Base-by-base conservation (phyloP, 2,888 invertebrate species). In the Hirtodrosophila trivittata region DNA sequence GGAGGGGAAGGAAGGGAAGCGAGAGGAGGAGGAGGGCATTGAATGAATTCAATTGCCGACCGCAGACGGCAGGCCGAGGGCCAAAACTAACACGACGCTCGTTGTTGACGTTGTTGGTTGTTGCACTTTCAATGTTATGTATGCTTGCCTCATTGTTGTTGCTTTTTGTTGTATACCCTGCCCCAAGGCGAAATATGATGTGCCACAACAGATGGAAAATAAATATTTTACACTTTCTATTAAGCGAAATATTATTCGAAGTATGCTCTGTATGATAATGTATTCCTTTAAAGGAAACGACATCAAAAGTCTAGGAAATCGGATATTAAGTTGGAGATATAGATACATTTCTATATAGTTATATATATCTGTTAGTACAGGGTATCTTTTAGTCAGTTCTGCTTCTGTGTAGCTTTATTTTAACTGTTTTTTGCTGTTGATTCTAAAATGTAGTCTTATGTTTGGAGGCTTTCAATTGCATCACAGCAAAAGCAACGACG, bases 31-130 rank as follows among this genome's bases (percentile, higher is more conserved):
- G 66, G 28, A 28, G 28, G 9, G 58, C 70, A 72, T 74, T 78
- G 72, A 78, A 75, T 68, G 74, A 74, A 83, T 75, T 87, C 69
- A 88, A 87, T 85, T 88, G 87, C 77, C 88, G 67, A 86, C 76
- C 74, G 72, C 72, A 78, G 80, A 78, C 68, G 55, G 64, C 65
- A 66, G 70, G 50, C 69, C 57, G 69, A 73, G 66, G 73, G 69
- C 66, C 70, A 65, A 65, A 75, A 67, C 76, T 64, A 76, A 81
- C 77, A 81, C 76, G 75, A 73, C 50, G 77, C 66, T 63, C 39
- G 63, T 47, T 60, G 67, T 65, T 62, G 68, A 38, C 43, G 59
- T 55, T 57, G 18, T 21, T 21, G 18, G 18, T 21, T 21, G 75
- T 60, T 78, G 76, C 76, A 75, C 77, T 77, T 77, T 75, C 77